phyloP scores from a whole-genome alignment of 30 jellyfish, hydroid and myxozoan genomes.

The Catostylus mosaicus region DNA sequence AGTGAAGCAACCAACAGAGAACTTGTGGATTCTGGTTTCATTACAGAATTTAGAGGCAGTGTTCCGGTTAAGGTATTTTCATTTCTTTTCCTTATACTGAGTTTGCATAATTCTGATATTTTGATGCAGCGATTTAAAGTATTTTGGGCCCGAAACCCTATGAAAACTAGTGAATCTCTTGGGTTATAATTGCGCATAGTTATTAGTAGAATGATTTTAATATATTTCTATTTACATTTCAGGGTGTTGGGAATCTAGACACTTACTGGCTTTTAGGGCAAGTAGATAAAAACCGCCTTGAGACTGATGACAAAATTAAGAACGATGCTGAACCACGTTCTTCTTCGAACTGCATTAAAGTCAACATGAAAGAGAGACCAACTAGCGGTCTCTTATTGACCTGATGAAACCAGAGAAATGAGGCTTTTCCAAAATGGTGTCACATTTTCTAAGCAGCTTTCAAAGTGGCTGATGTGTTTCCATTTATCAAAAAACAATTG shows the following conservation, averaged over 20 bases:
- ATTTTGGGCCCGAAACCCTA: too few relatives aligned
- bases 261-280: constrained; percentile 62
- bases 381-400: background rate
- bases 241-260: constrained; percentile 68
- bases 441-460: too few relatives aligned
- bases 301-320: background rate
- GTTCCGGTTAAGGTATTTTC: constrained; percentile 56
- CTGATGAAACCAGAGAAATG: background rate
- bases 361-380: background rate
- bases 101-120: too few relatives aligned
- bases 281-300: background rate
- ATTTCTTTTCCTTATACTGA: background rate
- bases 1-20: constrained; percentile 50
- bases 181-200: too few relatives aligned
- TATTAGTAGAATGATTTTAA: too few relatives aligned
- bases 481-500: too few relatives aligned
- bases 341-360: background rate
- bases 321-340: background rate
- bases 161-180: too few relatives aligned
- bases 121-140: too few relatives aligned
- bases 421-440: too few relatives aligned
- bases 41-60: constrained; percentile 54
- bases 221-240: constrained; percentile 3
- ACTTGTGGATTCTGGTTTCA: constrained; percentile 28
- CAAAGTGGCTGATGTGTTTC: too few relatives aligned